Percentiles rank a stretch among this genome's conserved stretches.
phyloP scores from a whole-genome alignment of 2,888 invertebrate species.

The Alitta virens region DNA sequence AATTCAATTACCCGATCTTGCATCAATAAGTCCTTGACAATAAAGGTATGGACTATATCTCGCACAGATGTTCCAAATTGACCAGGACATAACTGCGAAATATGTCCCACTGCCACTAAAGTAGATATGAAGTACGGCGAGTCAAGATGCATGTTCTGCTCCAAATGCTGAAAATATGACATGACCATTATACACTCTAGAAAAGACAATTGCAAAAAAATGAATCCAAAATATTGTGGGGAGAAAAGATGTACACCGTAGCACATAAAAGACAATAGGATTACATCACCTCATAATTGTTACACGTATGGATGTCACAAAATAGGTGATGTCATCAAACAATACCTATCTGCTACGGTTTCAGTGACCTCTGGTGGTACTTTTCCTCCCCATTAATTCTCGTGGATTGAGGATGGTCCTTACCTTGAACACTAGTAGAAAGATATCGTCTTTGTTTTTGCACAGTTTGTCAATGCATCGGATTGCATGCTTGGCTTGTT shows the following conservation, averaged over 20 bases:
- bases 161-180: slow-evolving; percentile 52
- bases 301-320: too few species aligned
- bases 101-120: slow-evolving; percentile 90
- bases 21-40: slow-evolving; percentile 91
- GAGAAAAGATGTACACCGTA: too few species aligned
- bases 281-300: too few species aligned
- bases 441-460: slow-evolving; percentile 57
- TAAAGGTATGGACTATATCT: slow-evolving; percentile 85
- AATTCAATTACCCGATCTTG: slow-evolving; percentile 55
- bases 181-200: too few species aligned
- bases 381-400: too few species aligned
- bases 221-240: too few species aligned
- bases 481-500: slow-evolving; percentile 95
- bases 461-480: slow-evolving; percentile 69
- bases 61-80: slow-evolving; percentile 87
- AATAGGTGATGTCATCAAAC: background rate
- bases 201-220: too few species aligned
- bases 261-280: too few species aligned
- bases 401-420: too few species aligned
- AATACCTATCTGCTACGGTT: too few species aligned
- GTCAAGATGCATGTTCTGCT: slow-evolving; percentile 62
- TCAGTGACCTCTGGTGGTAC: too few species aligned
- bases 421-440: slow-evolving; percentile 59
- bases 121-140: slow-evolving; percentile 80
- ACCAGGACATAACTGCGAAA: slow-evolving; percentile 87